Evolutionary conservation across 2,888 invertebrate species (phyloP).

Genomic region (Tetranychus truncatus): DNA sequence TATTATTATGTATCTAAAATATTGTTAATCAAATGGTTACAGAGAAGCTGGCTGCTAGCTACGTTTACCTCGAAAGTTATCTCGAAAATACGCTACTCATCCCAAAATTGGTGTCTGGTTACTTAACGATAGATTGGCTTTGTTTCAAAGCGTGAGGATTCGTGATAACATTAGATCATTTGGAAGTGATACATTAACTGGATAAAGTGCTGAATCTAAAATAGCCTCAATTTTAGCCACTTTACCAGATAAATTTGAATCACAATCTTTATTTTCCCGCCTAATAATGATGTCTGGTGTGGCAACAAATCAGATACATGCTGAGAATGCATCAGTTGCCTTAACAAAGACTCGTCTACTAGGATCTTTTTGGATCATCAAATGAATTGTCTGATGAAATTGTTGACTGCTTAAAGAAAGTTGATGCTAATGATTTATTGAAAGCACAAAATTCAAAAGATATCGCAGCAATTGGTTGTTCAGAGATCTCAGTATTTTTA

Average conservation of each 20-base stretch:
- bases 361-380: not conserved
- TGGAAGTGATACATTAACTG: not conserved
- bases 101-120: too few relatives aligned
- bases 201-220: not conserved
- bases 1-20: too few relatives aligned
- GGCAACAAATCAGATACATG: not conserved
- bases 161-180: not conserved
- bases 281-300: not conserved
- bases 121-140: too few relatives aligned
- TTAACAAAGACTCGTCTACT: not conserved
- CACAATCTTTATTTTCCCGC: not conserved
- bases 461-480: not conserved
- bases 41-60: too few relatives aligned
- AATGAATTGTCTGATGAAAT: not conserved
- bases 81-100: too few relatives aligned
- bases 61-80: too few relatives aligned
- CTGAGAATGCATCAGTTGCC: not conserved
- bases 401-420: not conserved
- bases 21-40: too few relatives aligned
- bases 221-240: not conserved
- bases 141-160: not conserved
- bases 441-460: not conserved
- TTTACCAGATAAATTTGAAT: not conserved
- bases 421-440: not conserved
- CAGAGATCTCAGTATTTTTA: not conserved